Evolutionary conservation across 2,888 invertebrate genomes (phyloP), one percentile per base, ranked within the genome.

Genomic region (Rhagonycha lutea): DNA sequence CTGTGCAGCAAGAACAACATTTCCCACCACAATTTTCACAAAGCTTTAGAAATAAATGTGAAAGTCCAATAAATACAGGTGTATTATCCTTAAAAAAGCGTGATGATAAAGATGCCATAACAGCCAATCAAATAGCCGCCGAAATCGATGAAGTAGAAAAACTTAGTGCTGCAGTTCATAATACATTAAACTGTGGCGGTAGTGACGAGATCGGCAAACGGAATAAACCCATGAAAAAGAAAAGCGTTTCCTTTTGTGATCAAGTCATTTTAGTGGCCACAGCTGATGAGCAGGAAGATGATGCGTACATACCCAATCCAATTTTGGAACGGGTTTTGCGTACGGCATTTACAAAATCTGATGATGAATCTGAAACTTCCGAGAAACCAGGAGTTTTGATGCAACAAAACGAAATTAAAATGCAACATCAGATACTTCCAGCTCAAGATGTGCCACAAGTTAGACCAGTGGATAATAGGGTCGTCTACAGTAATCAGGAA

Each of bases 241-340:
- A 98, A 87, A 96, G 96, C 75, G 98, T 98, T 4, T 97, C 97
- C 0, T 98, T 98, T 87, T 97, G 97, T 84, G 97, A 97, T 86
- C 96, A 97, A 88, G 96, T 98, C 0, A 96, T 96, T 78, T 88
- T 97, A 73, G 97, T 97, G 11, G 96, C 97, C 4, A 96, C 96
- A 0, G 96, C 96, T 0, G 97, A 97, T 83, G 96, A 97, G 82
- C 95, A 96, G 83, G 96, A 96, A 87, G 95, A 95, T 78, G 96
- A 96, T 79, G 94, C 94, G 81, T 96, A 96, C 83, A 96, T 96
- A 83, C 96, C 96, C 0, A 97, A 97, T 88, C 97, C 96, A 0
- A 96, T 97, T 75, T 88, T 97, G 80, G 96, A 97, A 86, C 90
- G 96, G 74, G 96, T 97, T 0, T 87, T 96, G 18, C 91, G 96